phyloP scores from a whole-genome alignment of 2,113 vertebrate species.

The Malurus alboscapulatus region DNA sequence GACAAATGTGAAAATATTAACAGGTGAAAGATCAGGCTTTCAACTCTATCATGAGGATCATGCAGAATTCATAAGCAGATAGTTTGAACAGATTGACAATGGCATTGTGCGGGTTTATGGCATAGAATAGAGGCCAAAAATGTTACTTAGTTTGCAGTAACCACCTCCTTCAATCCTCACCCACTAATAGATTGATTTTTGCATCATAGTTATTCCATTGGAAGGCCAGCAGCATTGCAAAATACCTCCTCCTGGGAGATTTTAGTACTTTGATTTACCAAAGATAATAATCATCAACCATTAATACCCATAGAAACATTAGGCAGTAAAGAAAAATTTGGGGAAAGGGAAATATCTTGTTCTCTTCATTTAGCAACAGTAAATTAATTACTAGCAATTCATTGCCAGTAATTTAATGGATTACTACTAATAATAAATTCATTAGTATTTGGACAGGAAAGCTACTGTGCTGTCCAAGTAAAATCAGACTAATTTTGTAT shows the following conservation, averaged over 20 bases:
- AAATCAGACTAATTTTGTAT: not conserved
- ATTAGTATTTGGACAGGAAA: not conserved
- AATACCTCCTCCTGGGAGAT: constrained; percentile 39
- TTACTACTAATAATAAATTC: not conserved
- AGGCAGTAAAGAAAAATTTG: not conserved
- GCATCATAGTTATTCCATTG: constrained; percentile 24
- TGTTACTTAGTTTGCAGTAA: constrained; percentile 70
- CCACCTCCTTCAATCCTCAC: constrained; percentile 59
- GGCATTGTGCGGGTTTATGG: constrained; percentile 70
- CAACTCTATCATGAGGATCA: constrained; percentile 52
- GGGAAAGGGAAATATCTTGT: not conserved
- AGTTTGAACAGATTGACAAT: constrained; percentile 65
- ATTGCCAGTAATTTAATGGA: not conserved
- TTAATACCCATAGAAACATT: constrained; percentile 13
- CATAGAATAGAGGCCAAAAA: constrained; percentile 46
- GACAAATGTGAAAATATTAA: constrained; percentile 71
- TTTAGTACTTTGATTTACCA: constrained; percentile 36
- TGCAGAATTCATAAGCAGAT: constrained; percentile 65
- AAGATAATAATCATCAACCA: not conserved
- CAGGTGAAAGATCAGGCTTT: constrained; percentile 70
- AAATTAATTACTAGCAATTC: not conserved
- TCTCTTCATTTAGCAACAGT: not conserved
- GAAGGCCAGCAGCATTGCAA: constrained; percentile 56
- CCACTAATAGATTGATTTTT: constrained; percentile 39
- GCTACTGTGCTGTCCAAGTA: not conserved